A percentile compares a stretch with the other conserved stretches of the same genome.
Evolutionary conservation across 2,888 invertebrate genomes (phyloP).

Genomic region (Spicauda simplicius): DNA sequence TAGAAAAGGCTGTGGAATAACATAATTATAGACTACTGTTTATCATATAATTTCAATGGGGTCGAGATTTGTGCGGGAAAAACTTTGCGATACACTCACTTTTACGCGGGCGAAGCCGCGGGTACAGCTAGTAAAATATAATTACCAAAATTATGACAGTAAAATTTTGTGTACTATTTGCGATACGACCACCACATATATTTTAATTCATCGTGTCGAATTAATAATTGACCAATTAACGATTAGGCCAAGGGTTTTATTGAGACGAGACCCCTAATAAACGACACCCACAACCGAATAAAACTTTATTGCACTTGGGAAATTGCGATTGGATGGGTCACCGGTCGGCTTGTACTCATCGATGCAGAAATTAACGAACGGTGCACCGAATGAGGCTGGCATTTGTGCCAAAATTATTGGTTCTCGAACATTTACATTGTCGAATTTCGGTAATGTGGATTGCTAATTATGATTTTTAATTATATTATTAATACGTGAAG

Average conservation of each 20-base stretch:
- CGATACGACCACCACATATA: too few species aligned
- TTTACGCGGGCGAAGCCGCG: too few species aligned
- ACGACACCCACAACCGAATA: slow-evolving; percentile 31
- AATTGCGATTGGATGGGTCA: slow-evolving; percentile 22
- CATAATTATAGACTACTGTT: too few species aligned
- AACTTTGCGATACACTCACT: too few species aligned
- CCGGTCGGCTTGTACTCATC: slow-evolving; percentile 16
- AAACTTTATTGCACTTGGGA: slow-evolving; percentile 28
- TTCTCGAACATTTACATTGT: not conserved
- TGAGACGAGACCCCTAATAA: slow-evolving; percentile 30
- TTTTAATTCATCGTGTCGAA: slow-evolving; percentile 30
- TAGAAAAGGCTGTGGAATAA: too few species aligned
- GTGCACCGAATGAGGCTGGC: not conserved
- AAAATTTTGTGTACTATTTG: not conserved
- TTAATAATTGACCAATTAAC: slow-evolving; percentile 32
- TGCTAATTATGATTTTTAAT: not conserved
- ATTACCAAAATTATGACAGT: not conserved
- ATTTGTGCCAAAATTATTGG: slow-evolving; percentile 13
- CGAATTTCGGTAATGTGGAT: not conserved
- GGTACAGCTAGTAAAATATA: too few species aligned
- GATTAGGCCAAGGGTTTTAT: slow-evolving; percentile 27
- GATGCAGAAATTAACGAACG: slow-evolving; percentile 30
- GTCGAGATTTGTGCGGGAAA: too few species aligned
- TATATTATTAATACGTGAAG: too few species aligned
- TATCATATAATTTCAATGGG: too few species aligned